Conservation (phyloP, 2,113 vertebrate species). For the Origma solitaria region DNA sequence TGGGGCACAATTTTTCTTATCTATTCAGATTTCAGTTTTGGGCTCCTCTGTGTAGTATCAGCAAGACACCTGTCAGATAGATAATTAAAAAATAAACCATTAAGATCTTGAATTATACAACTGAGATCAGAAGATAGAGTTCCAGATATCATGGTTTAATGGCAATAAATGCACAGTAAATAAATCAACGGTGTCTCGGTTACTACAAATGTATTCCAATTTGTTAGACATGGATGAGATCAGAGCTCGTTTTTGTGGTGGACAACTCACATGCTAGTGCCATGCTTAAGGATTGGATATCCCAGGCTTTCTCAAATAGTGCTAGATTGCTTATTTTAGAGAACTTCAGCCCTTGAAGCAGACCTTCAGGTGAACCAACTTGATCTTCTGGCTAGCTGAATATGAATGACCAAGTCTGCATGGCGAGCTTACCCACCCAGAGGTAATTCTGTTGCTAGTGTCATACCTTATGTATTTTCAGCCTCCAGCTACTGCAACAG, state of each 20-base stretch:
- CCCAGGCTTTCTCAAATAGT: not conserved
- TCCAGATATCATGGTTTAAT: not conserved
- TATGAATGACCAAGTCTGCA: not conserved
- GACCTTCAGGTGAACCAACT: not conserved
- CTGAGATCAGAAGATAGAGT: not conserved
- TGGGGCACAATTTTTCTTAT: not conserved
- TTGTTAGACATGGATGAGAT: not conserved
- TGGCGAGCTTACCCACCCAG: not conserved
- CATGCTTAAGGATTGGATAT: not conserved
- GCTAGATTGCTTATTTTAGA: not conserved
- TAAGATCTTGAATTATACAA: not conserved
- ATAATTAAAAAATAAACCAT: not conserved
- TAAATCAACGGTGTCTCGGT: not conserved
- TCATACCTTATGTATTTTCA: not conserved
- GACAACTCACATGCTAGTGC: not conserved
- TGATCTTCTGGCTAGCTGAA: not conserved
- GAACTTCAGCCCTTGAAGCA: not conserved
- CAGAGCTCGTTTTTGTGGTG: not conserved
- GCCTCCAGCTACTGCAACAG: not conserved
- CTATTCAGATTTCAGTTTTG: not conserved
- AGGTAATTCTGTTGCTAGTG: not conserved
- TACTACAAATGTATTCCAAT: not conserved
- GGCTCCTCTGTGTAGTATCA: not conserved
- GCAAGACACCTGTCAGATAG: not conserved
- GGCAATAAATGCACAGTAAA: not conserved